Evolutionary conservation across 1,140 invertebrate species (phyloP), one percentile per base, ranked within the genome.

Genomic region (Heliothis subflexa): DNA sequence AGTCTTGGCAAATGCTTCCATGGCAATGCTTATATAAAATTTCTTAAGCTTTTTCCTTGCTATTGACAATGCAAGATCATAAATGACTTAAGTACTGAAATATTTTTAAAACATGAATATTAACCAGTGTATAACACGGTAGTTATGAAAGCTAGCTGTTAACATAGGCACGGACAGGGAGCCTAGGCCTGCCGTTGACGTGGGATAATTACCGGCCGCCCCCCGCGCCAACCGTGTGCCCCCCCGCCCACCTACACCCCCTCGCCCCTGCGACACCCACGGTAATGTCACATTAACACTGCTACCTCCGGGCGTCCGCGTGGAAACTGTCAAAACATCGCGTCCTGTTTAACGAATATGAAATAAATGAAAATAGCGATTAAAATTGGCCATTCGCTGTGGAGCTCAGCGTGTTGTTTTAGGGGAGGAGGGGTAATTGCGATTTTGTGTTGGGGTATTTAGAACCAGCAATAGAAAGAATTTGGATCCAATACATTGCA

Each of bases 241-340:
- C 28, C 21, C 71, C 28, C 78, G 82, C 81, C 55, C 49, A 55
- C 57, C 78, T 16, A 28, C 66, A 16, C 78, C 68, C 75, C 21
- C 80, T 45, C 78, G 70, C 57, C 57, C 5, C 40, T n/a, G 47
- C 66, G 72, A 61, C 64, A 73, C 83, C 81, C 81, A 81, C 81
- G 87, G 89, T 91, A 90, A 93, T 90, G 91, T 91, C 89, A 93
- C 88, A 93, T 92, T 92, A 93, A 91, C 90, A 91, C 90, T 89
- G 87, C 85, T 83, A 87, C 80, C 88, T 80, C 81, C 77, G 70
- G 64, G 57, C 52, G 62, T 76, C 81, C 83, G 86, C 83, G 85
- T 83, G 84, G 84, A 84, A 86, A 85, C 90, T 91, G 90, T 93
- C 91, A 93, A 92, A 93, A 93, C 89, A 91, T 87, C 86, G 88